Conservation (phyloP, 2,113 vertebrate genomes). For the Triplophysa dalaica region DNA sequence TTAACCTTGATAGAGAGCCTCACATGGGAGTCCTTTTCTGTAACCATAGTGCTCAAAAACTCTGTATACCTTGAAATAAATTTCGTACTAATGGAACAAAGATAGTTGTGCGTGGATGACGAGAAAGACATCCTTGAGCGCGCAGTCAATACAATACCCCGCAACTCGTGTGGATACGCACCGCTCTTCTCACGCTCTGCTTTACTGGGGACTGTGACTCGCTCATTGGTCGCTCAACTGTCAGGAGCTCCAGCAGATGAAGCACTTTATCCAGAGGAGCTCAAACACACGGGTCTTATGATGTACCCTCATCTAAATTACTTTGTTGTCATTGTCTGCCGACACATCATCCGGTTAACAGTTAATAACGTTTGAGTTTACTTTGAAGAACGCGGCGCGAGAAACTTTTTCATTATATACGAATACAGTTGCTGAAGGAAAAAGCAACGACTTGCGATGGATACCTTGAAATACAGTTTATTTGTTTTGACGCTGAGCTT, state of each 20-base stretch:
- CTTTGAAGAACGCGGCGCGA: not conserved
- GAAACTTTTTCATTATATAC: slow-evolving; percentile 15
- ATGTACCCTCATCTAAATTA: slow-evolving; percentile 27
- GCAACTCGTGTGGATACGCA: slow-evolving; percentile 7
- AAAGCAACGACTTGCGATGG: slow-evolving; percentile 55
- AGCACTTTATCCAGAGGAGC: slow-evolving; percentile 3
- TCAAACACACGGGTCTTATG: not conserved
- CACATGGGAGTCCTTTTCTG: not conserved
- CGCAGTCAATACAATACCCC: not conserved
- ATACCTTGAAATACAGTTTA: slow-evolving; percentile 48
- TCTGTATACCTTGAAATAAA: slow-evolving; percentile 4
- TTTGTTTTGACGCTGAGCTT: slow-evolving; percentile 39
- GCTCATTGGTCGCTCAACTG: slow-evolving; percentile 38
- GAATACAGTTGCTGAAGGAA: not conserved
- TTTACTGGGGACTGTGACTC: not conserved
- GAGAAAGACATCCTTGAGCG: not conserved
- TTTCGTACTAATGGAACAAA: slow-evolving; percentile 1
- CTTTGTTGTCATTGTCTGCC: slow-evolving; percentile 3
- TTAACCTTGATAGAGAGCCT: not conserved
- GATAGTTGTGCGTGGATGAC: slow-evolving; percentile 9
- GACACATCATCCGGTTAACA: not conserved
- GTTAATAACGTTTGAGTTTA: slow-evolving; percentile 7
- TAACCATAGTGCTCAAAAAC: slow-evolving; percentile 3
- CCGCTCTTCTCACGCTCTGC: not conserved
- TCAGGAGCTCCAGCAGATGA: slow-evolving; percentile 21